Percentiles rank a stretch among this genome's conserved stretches.
phyloP scores from a whole-genome alignment of 2,888 invertebrate species.

The Lobophora halterata region DNA sequence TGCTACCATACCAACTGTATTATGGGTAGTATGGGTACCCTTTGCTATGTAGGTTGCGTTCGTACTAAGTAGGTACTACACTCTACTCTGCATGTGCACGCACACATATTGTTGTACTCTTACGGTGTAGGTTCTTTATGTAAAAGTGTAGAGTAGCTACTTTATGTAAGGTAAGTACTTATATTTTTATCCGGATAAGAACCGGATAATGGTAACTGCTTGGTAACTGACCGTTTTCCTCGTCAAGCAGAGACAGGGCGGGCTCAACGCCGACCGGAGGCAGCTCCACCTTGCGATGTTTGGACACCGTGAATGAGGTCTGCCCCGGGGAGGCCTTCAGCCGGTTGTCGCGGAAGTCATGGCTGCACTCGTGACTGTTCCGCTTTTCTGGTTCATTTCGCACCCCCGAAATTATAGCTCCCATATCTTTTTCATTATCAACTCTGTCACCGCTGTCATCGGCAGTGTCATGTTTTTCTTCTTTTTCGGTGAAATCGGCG shows the following conservation, averaged over 20 bases:
- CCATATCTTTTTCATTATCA: conserved; percentile 73
- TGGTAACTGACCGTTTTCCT: conserved; percentile 61
- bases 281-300: conserved; percentile 82
- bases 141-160: too few relatives aligned
- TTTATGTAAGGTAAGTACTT: too few relatives aligned
- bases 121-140: too few relatives aligned
- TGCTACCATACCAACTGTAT: too few relatives aligned
- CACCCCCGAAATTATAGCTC: conserved; percentile 58
- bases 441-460: conserved; percentile 63
- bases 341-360: conserved; percentile 72
- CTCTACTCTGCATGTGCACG: too few relatives aligned
- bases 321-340: conserved; percentile 67
- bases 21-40: too few relatives aligned
- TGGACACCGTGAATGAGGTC: conserved; percentile 81
- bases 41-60: too few relatives aligned
- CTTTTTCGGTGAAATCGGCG: conserved; percentile 56
- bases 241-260: conserved; percentile 57
- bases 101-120: too few relatives aligned
- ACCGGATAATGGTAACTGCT: too few relatives aligned
- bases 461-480: conserved; percentile 64
- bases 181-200: not conserved
- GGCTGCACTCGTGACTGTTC: conserved; percentile 59
- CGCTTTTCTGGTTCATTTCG: conserved; percentile 52
- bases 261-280: conserved; percentile 69
- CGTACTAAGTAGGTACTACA: too few relatives aligned